These are phyloP conservation scores for Cryptotermes secundus DNA, from an alignment of 1,140 invertebrate species.

Conservation along the genomic window DNA sequence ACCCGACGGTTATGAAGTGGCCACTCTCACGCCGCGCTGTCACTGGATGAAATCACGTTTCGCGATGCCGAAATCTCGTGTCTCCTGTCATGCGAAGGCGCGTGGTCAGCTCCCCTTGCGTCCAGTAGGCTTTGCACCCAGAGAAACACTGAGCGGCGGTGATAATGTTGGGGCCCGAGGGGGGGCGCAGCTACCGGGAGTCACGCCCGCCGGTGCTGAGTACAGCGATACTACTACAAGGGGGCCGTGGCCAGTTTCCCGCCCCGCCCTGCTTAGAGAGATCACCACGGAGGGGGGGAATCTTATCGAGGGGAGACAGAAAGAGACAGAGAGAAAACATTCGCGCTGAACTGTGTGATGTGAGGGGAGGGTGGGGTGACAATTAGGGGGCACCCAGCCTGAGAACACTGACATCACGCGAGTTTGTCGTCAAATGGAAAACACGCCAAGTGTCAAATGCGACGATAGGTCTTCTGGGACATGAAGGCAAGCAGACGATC, in stretches of 20 bases:
- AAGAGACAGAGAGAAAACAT: not conserved
- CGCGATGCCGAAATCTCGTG: not conserved
- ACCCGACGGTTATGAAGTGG: too few species aligned
- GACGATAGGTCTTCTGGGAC: too few species aligned
- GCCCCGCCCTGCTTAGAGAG: not conserved
- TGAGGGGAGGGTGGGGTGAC: not conserved
- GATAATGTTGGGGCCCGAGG: conserved; percentile 1
- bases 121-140: not conserved
- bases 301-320: not conserved
- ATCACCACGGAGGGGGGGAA: not conserved
- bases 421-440: too few species aligned
- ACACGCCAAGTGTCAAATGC: too few species aligned
- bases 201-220: not conserved
- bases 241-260: not conserved
- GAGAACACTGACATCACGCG: too few species aligned
- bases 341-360: not conserved
- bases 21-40: too few species aligned
- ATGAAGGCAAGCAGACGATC: too few species aligned
- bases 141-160: not conserved
- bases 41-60: too few species aligned
- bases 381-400: too few species aligned
- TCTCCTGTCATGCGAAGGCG: not conserved
- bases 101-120: not conserved
- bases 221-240: not conserved
- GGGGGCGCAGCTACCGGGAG: conserved; percentile 1